phyloP scores from a whole-genome alignment of 2,888 invertebrate genomes.

The Zootermopsis nevadensis region DNA sequence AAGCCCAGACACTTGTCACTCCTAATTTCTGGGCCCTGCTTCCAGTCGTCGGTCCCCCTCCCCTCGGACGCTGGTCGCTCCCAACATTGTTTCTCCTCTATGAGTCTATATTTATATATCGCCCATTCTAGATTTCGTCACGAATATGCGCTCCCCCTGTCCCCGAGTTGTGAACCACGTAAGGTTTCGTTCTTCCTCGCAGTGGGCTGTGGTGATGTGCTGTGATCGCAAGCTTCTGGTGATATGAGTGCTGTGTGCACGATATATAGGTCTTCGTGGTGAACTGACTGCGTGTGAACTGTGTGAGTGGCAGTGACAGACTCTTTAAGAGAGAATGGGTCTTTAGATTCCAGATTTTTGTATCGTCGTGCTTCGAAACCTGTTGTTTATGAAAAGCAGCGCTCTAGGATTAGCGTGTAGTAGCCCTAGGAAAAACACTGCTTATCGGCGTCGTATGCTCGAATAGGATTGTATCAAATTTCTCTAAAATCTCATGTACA shows the following conservation, averaged over 20 bases:
- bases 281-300: neutral
- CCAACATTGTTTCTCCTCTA: conserved; percentile 34
- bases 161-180: conserved; percentile 7
- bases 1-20: neutral
- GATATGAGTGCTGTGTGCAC: conserved; percentile 13
- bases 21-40: neutral
- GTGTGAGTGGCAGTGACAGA: neutral
- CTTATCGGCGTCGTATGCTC: too few relatives aligned
- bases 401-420: too few relatives aligned
- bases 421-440: too few relatives aligned
- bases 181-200: neutral
- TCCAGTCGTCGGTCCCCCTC: neutral
- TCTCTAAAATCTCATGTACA: too few relatives aligned
- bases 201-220: neutral
- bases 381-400: too few relatives aligned
- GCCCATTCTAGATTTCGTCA: conserved; percentile 37
- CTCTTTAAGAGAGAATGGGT: too few relatives aligned
- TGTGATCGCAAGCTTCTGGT: neutral
- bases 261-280: neutral
- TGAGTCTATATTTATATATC: conserved; percentile 28
- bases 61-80: neutral
- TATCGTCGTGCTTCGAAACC: too few relatives aligned
- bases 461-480: too few relatives aligned
- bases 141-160: conserved; percentile 2
- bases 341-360: too few relatives aligned